Percentiles rank a stretch among this genome's conserved stretches.
Evolutionary conservation across 2,888 invertebrate species (phyloP).

Genomic region (Cosmopolites sordidus): DNA sequence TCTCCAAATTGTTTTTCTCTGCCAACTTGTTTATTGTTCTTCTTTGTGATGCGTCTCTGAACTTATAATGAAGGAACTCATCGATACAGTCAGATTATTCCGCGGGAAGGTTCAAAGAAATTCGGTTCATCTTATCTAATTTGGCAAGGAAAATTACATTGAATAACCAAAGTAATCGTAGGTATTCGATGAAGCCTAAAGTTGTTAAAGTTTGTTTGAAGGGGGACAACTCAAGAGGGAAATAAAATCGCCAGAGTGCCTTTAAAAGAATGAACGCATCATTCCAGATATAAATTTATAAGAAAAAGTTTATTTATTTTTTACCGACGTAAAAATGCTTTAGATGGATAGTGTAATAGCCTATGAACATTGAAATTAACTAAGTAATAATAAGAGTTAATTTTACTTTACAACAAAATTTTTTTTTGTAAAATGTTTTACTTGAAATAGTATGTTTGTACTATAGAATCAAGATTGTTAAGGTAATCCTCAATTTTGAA

Average conservation of each 20-base stretch:
- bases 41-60: not conserved
- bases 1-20: not conserved
- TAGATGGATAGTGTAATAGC: no score
- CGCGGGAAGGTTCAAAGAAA: constrained; percentile 14
- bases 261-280: no score
- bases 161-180: constrained; percentile 19
- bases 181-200: constrained; percentile 14
- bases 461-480: no score
- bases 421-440: no score
- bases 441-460: no score
- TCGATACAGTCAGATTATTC: not conserved
- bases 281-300: no score
- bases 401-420: no score
- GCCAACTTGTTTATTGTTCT: not conserved
- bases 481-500: no score
- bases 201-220: constrained; percentile 11
- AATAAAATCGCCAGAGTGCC: not conserved
- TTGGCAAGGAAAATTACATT: constrained; percentile 6
- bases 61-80: not conserved
- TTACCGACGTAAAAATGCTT: no score
- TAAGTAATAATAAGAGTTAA: no score
- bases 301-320: no score
- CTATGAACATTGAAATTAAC: no score
- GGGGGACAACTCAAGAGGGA: constrained; percentile 1
- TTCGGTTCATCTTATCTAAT: constrained; percentile 14